Percentiles rank a stretch among this genome's conserved stretches.
These are phyloP conservation scores for Ceratitis capitata DNA, from an alignment of 1,140 invertebrate genomes.

Conservation along the genomic window DNA sequence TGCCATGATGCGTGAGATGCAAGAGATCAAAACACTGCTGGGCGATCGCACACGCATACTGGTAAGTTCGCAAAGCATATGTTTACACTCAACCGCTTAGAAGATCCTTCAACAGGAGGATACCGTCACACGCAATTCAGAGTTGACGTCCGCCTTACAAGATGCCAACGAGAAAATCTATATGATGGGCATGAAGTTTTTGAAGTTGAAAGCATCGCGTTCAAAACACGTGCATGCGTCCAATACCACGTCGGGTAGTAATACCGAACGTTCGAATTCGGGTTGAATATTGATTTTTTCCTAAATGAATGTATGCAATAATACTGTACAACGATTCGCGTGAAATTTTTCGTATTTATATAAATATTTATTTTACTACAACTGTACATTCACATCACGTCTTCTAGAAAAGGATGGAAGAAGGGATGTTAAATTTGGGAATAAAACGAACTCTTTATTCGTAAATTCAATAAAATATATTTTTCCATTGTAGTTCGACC, in stretches of 20 bases:
- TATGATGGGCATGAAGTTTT: constrained; percentile 42
- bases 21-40: constrained; percentile 46
- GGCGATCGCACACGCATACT: constrained; percentile 21
- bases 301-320: background rate
- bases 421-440: too few relatives aligned
- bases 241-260: constrained; percentile 4
- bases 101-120: constrained; percentile 25
- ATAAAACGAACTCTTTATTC: too few relatives aligned
- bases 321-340: background rate
- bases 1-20: constrained; percentile 50
- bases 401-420: too few relatives aligned
- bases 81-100: background rate
- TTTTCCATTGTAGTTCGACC: too few relatives aligned
- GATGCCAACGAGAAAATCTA: constrained; percentile 44
- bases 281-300: background rate
- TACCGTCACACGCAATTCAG: constrained; percentile 27
- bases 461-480: too few relatives aligned
- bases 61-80: constrained; percentile 12
- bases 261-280: constrained; percentile 22
- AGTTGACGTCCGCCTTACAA: constrained; percentile 35
- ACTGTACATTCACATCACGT: background rate
- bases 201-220: constrained; percentile 39
- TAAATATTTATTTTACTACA: constrained; percentile 26
- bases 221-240: background rate
- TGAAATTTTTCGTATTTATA: constrained; percentile 2